Percentiles rank a stretch among this genome's conserved stretches.
These are phyloP conservation scores for Varanus komodoensis DNA, from an alignment of 2,113 vertebrate genomes.

Conservation along the genomic window DNA sequence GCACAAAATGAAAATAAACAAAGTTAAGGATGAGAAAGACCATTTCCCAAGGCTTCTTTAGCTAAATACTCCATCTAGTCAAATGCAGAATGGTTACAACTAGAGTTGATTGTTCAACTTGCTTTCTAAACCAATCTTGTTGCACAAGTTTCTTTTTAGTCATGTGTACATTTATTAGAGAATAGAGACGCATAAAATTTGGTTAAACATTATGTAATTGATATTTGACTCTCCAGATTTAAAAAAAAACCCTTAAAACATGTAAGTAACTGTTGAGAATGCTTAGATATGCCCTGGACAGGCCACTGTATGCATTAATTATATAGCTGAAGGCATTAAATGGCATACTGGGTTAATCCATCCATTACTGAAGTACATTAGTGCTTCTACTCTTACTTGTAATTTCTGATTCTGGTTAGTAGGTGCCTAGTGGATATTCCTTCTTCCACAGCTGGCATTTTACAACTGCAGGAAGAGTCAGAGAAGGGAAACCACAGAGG, in stretches of 20 bases:
- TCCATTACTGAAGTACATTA: neutral
- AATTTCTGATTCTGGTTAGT: neutral
- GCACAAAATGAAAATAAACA: neutral
- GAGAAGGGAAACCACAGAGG: neutral
- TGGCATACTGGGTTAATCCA: neutral
- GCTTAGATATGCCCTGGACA: too few relatives aligned
- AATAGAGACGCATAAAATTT: too few relatives aligned
- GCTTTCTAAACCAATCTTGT: neutral
- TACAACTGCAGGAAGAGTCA: neutral
- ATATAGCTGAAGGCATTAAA: neutral
- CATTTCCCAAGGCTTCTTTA: slow-evolving; percentile 24
- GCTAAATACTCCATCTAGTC: slow-evolving; percentile 10
- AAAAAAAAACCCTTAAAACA: neutral
- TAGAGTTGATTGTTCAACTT: slow-evolving; percentile 50
- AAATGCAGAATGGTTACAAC: slow-evolving; percentile 43
- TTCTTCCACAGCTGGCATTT: neutral
- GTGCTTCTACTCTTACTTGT: neutral
- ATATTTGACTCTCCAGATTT: neutral
- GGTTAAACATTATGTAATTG: neutral
- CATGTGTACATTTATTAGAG: neutral
- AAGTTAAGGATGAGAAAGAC: neutral
- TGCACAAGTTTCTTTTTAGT: neutral
- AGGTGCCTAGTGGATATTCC: neutral
- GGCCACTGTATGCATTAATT: neutral
- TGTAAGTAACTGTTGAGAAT: too few relatives aligned